A percentile compares a stretch with the other conserved stretches of the same genome.
Evolutionary conservation across 2,113 vertebrate genomes (phyloP).

Genomic region (Mustelus asterias): DNA sequence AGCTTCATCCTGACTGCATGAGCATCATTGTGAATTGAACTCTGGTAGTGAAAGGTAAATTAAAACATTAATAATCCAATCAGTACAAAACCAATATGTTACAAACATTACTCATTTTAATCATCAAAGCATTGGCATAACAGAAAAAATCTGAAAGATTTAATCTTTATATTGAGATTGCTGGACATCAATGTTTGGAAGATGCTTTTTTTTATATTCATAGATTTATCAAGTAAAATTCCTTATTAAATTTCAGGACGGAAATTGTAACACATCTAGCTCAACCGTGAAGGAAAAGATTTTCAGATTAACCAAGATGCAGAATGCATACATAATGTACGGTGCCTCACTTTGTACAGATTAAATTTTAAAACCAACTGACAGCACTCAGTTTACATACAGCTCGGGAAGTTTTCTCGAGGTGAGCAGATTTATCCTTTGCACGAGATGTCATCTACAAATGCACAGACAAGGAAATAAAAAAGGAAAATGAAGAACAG

Average conservation of each 20-base stretch:
- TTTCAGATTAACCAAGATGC: not conserved
- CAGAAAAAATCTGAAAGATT: not conserved
- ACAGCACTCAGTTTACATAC: slow-evolving; percentile 17
- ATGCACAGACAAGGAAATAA: slow-evolving; percentile 4
- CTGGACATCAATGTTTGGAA: not conserved
- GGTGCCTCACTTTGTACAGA: not conserved
- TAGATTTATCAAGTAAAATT: not conserved
- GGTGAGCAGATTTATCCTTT: slow-evolving; percentile 6
- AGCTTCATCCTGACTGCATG: slow-evolving; percentile 62
- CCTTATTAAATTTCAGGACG: not conserved
- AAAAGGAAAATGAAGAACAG: not conserved
- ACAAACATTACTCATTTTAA: not conserved
- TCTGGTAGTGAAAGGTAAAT: slow-evolving; percentile 53
- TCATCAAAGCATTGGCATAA: not conserved
- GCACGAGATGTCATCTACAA: not conserved
- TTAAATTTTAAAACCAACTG: not conserved
- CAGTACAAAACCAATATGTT: not conserved
- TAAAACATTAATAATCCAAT: not conserved
- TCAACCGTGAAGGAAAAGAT: not conserved
- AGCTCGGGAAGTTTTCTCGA: not conserved
- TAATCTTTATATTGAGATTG: no score
- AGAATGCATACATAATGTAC: not conserved
- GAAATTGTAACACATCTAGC: not conserved
- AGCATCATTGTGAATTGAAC: slow-evolving; percentile 68
- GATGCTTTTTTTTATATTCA: not conserved